Evolutionary conservation across 2,797 vertebrate genomes (phyloP).

Genomic region (Phrynocephalus forsythii): DNA sequence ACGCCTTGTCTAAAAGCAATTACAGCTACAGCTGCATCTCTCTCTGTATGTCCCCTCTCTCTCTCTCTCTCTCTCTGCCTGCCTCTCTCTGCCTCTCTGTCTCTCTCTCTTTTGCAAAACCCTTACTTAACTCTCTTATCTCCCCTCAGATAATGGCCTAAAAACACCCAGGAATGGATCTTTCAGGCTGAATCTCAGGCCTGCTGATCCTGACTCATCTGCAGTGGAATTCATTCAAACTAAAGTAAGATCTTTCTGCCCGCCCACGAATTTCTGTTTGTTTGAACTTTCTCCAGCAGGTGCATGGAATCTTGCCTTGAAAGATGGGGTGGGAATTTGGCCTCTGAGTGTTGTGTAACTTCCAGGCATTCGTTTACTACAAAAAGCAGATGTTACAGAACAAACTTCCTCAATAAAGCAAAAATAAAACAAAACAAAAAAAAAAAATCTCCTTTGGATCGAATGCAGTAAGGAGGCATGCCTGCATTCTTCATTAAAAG

Average conservation of each 20-base stretch:
- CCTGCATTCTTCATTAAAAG: conserved; percentile 28
- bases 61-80: no score
- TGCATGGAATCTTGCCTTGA: conserved; percentile 12
- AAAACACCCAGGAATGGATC: conserved; percentile 5
- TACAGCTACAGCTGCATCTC: not conserved
- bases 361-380: conserved; percentile 29
- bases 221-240: conserved; percentile 19
- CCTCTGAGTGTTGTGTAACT: not conserved
- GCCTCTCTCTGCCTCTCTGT: no score
- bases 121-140: not conserved
- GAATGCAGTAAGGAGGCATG: not conserved
- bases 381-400: not conserved
- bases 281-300: conserved; percentile 34
- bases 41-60: not conserved
- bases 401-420: not conserved
- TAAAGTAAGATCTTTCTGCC: conserved; percentile 11
- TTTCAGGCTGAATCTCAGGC: not conserved
- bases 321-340: conserved; percentile 26
- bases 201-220: conserved; percentile 2
- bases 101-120: not conserved
- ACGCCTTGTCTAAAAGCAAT: conserved; percentile 50
- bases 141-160: conserved; percentile 1
- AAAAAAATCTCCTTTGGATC: not conserved
- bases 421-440: not conserved
- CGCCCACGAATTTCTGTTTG: not conserved